Base-by-base conservation (phyloP, 2,113 vertebrate species). In the Gadus chalcogrammus region DNA sequence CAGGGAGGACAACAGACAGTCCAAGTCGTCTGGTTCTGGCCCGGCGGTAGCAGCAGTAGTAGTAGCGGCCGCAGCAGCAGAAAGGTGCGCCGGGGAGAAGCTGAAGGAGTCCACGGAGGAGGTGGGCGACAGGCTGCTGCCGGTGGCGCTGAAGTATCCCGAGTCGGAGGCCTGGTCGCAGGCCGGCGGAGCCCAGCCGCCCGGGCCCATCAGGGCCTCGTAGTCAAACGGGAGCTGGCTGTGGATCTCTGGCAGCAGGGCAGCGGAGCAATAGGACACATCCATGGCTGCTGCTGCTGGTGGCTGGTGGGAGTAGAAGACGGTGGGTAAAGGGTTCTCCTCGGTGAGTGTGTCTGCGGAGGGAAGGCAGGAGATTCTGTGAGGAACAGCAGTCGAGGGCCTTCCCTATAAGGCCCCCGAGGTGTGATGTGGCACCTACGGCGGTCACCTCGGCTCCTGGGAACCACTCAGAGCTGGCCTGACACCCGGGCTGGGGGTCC, bases 341-440 rank as follows among this genome's bases (percentile, higher is more conserved):
- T 48, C 7, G 8, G 72, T 79, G 71, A 78, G 77, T 65, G 65
- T 75, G 48, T 70, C 76, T 71, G 67, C 62, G 78, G 72, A 80
- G 70, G 42, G 64, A 71, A 71, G 61, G 74, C 69, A 78, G 42
- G 42, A 13, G 42, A 12, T 48, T 48, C 42, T 48, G 72, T 85
- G 87, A 84, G 76, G 76, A 81, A 79, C 73, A 62, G 78, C 70
- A 48, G 42, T 1, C 1, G 42, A 48, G 84, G 69, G 16, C 81
- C 81, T 55, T 48, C 42, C 73, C 67, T 38, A n/a, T 2, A 2
- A 38, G 64, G 2, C 5, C 71, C 2, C 61, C 72, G 90, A 93
- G 92, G 93, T 93, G 92, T 81, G 85, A 94, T 87, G 84, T 91
- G 86, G 90, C 92, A 91, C 92, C 92, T 94, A 89, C 69, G 67